Evolutionary conservation across 2,113 vertebrate species (phyloP).

Genomic region (Megaleporinus macrocephalus): DNA sequence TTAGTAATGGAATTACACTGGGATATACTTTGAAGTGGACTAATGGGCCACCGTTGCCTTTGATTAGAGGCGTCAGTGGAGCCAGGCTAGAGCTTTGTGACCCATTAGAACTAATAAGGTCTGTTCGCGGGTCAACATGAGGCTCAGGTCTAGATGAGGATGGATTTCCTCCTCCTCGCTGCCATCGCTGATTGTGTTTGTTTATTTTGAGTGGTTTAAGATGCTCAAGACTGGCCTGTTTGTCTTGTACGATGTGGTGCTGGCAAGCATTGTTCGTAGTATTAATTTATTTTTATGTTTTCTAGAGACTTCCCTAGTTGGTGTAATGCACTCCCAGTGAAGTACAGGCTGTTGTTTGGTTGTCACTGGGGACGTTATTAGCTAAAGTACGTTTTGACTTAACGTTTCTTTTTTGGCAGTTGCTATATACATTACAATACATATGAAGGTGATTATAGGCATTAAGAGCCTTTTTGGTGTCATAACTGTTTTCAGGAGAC

Average conservation of each 20-base stretch:
- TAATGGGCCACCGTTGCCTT: slow-evolving; percentile 65
- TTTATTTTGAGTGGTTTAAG: slow-evolving; percentile 47
- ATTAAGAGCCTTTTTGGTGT: slow-evolving; percentile 16
- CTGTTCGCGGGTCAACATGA: slow-evolving; percentile 67
- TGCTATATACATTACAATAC: neutral
- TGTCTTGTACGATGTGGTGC: slow-evolving; percentile 41
- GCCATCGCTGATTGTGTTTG: slow-evolving; percentile 45
- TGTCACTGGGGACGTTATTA: slow-evolving; percentile 19
- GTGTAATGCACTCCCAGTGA: neutral
- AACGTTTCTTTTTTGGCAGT: slow-evolving; percentile 18
- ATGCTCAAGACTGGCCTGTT: slow-evolving; percentile 2
- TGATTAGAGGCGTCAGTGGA: slow-evolving; percentile 75
- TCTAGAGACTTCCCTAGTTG: slow-evolving; percentile 7
- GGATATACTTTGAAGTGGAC: slow-evolving; percentile 72
- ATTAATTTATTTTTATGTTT: slow-evolving; percentile 3
- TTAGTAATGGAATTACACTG: slow-evolving; percentile 63
- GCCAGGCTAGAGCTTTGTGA: slow-evolving; percentile 70
- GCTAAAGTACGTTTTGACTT: slow-evolving; percentile 30
- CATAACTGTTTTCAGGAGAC: neutral
- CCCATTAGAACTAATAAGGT: slow-evolving; percentile 77
- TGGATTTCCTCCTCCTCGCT: slow-evolving; percentile 53
- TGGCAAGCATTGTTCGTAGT: slow-evolving; percentile 10
- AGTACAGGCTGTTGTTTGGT: neutral
- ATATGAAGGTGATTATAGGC: slow-evolving; percentile 42
- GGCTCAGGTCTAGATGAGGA: slow-evolving; percentile 53